Evolutionary conservation across 1,140 invertebrate genomes (phyloP), one percentile per base, ranked within the genome.

Genomic region (Meloidogyne chitwoodi): DNA sequence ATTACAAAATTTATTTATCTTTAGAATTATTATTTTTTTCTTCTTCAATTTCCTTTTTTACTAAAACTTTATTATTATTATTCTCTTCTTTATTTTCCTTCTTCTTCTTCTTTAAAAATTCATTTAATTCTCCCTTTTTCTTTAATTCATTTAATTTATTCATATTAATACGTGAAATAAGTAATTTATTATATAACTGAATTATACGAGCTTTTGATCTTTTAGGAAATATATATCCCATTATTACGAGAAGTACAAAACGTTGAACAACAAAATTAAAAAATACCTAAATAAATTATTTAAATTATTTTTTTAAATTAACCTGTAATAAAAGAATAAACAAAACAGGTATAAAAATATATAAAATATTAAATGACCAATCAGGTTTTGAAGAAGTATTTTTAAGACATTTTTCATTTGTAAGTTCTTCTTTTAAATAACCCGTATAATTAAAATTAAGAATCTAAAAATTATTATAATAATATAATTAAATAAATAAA

Each of bases 181-280:
- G 27, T n/a, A 77, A 19, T 29, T 77, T 77, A 67, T 77, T 77
- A 61, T 77, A 77, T 12, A 77, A 65, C 10, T 77, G 70, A 68
- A 77, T 77, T 12, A 77, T 38, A 26, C 76, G 29, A 16, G 68
- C 65, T 34, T 74, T 74, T 44, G 69, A 66, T 26, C 68, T 34
- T 41, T 62, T 63, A 31, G 67, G 69, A 68, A 77, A 77, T 24
- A 77, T 63, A 31, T 34, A 66, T 19, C 68, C 62, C 26, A 77
- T 26, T 14, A 77, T 29, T 38, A 71, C 75, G 56, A 77, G 44
- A 11, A 71, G 34, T 27, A 68, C 34, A 24, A 74, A 64, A 10
- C 76, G 56, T 68, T 74, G 34, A 12, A 77, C 64, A 56, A 77
- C 24, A 27, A 41, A 77, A 68, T 74, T 74, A 61, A 77, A 67